These are phyloP conservation scores for Mimachlamys varia DNA, from an alignment of 2,888 invertebrate genomes.

Conservation along the genomic window DNA sequence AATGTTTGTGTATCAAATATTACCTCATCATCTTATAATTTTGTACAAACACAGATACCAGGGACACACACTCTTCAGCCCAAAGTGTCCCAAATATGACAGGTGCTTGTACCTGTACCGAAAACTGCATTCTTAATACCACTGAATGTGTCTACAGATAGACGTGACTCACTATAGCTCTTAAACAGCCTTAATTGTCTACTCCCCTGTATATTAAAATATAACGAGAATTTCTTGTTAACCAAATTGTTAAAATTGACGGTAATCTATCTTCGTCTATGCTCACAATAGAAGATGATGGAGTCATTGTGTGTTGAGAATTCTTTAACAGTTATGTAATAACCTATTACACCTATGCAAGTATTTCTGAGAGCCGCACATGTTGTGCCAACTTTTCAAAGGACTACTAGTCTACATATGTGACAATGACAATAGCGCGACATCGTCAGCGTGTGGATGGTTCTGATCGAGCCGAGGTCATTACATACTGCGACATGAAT, in stretches of 20 bases:
- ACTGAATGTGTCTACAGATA: neutral
- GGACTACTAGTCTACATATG: neutral
- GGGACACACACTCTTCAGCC: neutral
- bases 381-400: neutral
- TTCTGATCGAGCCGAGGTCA: neutral
- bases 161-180: neutral
- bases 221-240: neutral
- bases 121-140: neutral
- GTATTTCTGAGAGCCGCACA: neutral
- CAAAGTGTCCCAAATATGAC: neutral
- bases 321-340: conserved; percentile 25
- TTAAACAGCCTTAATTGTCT: neutral
- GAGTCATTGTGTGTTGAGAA: neutral
- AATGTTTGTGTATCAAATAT: neutral
- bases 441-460: neutral
- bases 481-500: neutral
- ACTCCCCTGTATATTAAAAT: neutral
- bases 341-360: neutral
- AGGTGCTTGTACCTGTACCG: neutral
- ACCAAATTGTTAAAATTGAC: conserved; percentile 16
- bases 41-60: neutral
- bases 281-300: neutral
- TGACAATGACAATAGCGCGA: neutral
- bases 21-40: neutral
- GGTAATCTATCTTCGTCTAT: conserved; percentile 5